Evolutionary conservation across 1,140 invertebrate genomes (phyloP), one percentile per base, ranked within the genome.

Genomic region (Aethina tumida): DNA sequence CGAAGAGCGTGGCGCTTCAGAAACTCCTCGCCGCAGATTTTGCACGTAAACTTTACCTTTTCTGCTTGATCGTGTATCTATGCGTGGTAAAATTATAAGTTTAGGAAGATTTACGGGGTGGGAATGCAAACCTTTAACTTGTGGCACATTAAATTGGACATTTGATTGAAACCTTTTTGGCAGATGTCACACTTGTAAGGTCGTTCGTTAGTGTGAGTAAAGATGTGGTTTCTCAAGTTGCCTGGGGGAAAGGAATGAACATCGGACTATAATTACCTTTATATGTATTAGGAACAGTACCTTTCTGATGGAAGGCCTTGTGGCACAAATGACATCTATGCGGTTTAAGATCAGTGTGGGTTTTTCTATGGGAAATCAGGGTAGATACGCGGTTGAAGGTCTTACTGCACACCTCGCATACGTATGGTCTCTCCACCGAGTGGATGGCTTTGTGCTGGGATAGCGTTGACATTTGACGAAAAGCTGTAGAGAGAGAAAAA

Each of bases 161-260:
- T 84, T 56, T 87, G 84, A 52, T 85, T 87, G 64, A 86, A 87
- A 9, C 81, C 79, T 48, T 79, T 79, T 26, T 73, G 64, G 56
- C 84, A 88, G 9, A 80, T 65, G 43, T 84, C 77, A 59, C 84
- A 88, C 45, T 81, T 79, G 50, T 86, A 87, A 0, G 83, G 84
- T 18, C 83, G 69, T 52, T 83, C 83, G 35, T 85, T 81, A 2
- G 84, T 85, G 47, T 87, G 84, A 0, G 77, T 80, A 49, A 79
- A 82, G 21, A 80, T 65, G 50, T 82, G 79, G 48, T 82, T 81
- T 7, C 77, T 65, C 16, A 82, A 62, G 53, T 81, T 81, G 5
- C 78, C 79, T 82, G 48, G 21, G 51, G 52, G 29, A 5, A 36
- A 34, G 49, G 40, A 19, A n/a, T n/a, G n/a, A n/a, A n/a, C n/a